Evolutionary conservation across 2,888 invertebrate genomes (phyloP), one percentile per base, ranked within the genome.

Genomic region (Nudaria mundana): DNA sequence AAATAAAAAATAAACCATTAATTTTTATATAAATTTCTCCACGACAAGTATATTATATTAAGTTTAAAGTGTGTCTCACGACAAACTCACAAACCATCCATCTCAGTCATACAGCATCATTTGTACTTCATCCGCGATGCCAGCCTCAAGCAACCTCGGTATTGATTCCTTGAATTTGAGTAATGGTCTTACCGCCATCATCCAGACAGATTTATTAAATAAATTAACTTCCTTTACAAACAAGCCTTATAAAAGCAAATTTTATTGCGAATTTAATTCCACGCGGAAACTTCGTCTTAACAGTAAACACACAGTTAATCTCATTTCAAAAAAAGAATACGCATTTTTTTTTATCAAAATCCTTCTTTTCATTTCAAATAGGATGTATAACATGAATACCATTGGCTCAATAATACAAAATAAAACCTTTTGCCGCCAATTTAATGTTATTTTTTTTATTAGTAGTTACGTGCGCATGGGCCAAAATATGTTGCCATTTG

Each of bases 171-270:
- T 59, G 60, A 58, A 56, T 71, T 73, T 80, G 81, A 82, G 70
- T 82, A 82, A 85, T 85, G 76, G 75, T 67, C 49, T 57, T 43
- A 63, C 65, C 66, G 64, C 63, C 71, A 73, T 68, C 71, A 62
- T 66, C 67, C 70, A 57, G 73, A 68, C 76, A 56, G 83, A 82
- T 83, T 85, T 84, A 85, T 85, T 82, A 76, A 84, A 84, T 81
- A 81, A 83, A 84, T 83, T 81, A 78, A 72, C 72, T 69, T 74
- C 65, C 52, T 41, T 53, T 78, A 82, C 74, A 76, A 80, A 81
- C 76, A 76, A 76, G 56, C 65, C 58, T 63, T 73, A 70, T 69
- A 67, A 70, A 74, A 63, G 70, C 63, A 68, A 73, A 75, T 72
- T 66, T 60, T 63, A 52, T 59, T 63, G 63, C 61, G 52, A 70